Evolutionary conservation across 1,140 invertebrate genomes (phyloP).

Genomic region (Drosophila obscura): DNA sequence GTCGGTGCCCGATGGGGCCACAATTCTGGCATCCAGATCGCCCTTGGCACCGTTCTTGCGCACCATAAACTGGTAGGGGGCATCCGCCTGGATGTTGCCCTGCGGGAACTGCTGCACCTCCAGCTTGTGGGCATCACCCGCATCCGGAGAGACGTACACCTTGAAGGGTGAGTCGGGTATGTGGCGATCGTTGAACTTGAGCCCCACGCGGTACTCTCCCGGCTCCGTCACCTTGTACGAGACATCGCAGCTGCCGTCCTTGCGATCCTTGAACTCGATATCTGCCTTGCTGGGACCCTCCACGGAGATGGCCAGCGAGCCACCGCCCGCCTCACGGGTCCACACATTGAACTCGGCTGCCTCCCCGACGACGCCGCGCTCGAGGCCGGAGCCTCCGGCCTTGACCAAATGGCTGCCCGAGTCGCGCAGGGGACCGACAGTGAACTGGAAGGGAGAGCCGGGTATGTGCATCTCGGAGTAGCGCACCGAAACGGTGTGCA

Average conservation of each 20-base stretch:
- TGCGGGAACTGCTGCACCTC: constrained; percentile 96
- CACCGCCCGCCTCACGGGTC: constrained; percentile 98
- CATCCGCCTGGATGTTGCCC: constrained; percentile 92
- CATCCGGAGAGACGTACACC: constrained; percentile 96
- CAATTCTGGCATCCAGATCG: constrained; percentile 94
- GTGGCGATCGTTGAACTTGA: constrained; percentile 99
- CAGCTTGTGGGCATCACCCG: constrained; percentile 95
- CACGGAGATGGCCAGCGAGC: constrained; percentile 96
- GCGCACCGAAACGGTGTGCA: constrained; percentile 98
- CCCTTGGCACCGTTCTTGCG: constrained; percentile 97
- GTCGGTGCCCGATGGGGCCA: constrained; percentile 95
- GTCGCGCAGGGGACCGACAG: constrained; percentile 95
- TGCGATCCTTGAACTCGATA: constrained; percentile 98
- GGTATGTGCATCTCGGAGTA: constrained; percentile 99
- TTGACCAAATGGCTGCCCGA: constrained; percentile 94
- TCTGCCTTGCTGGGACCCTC: constrained; percentile 99
- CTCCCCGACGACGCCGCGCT: constrained; percentile 92
- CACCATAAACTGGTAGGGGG: constrained; percentile 96
- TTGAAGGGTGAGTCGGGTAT: constrained; percentile 99
- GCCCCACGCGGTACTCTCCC: constrained; percentile 97
- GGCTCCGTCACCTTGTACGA: constrained; percentile 96
- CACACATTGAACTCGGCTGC: constrained; percentile 99
- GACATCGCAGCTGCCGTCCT: constrained; percentile 98
- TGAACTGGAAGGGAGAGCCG: constrained; percentile 95
- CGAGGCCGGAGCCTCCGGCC: constrained; percentile 95